Percentiles rank a stretch among this genome's conserved stretches.
These are phyloP conservation scores for Imbricaverruca yamaguchii DNA, from an alignment of 2,888 invertebrate genomes.

Conservation along the genomic window DNA sequence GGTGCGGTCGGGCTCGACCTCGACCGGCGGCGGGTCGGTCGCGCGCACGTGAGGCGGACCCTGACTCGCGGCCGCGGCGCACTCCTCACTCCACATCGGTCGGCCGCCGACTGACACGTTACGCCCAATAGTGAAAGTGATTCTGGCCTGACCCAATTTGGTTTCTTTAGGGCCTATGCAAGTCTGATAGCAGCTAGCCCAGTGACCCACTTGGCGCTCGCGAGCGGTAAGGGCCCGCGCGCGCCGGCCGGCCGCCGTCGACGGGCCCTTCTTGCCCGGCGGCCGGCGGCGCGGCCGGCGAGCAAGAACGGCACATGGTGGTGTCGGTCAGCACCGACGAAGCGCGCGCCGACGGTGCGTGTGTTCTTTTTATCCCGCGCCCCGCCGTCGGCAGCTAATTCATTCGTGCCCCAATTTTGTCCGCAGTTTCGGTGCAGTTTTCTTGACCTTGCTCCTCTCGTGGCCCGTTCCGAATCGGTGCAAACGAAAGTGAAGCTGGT, in stretches of 20 bases:
- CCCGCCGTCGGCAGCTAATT: background rate
- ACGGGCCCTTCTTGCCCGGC: slow-evolving; percentile 8
- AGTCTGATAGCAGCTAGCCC: slow-evolving; percentile 15
- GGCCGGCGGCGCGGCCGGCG: background rate
- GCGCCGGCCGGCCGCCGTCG: background rate
- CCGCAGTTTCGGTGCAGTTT: background rate
- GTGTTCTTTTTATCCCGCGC: background rate
- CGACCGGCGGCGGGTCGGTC: no score
- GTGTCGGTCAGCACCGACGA: background rate
- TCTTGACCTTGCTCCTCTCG: slow-evolving; percentile 12
- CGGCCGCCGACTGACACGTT: background rate
- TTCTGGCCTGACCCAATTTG: background rate
- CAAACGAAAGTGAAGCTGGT: slow-evolving; percentile 5
- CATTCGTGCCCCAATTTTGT: background rate
- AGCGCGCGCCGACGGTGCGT: background rate
- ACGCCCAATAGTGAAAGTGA: background rate
- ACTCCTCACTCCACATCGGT: background rate
- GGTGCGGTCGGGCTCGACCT: background rate
- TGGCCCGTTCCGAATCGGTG: background rate
- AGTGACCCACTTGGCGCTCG: slow-evolving; percentile 9
- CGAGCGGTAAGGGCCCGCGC: slow-evolving; percentile 2
- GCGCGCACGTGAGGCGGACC: background rate
- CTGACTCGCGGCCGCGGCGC: no score
- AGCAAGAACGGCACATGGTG: slow-evolving; percentile 5
- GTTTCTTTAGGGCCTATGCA: slow-evolving; percentile 4